Evolutionary conservation across 1,140 invertebrate species (phyloP), one percentile per base, ranked within the genome.

Genomic region (Antheraea mylitta): DNA sequence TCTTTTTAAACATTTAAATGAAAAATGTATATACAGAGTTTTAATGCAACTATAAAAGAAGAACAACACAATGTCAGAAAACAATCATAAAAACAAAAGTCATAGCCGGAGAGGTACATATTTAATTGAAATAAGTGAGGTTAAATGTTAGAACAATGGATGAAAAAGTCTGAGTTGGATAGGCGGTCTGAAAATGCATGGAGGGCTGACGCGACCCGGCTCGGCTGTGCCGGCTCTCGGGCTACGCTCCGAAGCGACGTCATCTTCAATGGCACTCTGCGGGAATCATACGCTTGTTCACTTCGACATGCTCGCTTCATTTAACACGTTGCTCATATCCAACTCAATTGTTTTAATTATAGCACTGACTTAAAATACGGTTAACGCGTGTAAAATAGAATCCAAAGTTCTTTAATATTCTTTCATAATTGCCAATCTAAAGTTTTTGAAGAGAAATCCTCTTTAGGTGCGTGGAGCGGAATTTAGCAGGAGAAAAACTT

Each of bases 81-180:
- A 53, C 45, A 53, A 53, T 53, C 16, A 53, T 1, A 53, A 53
- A 53, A 53, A 16, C 5, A 53, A n/a, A 16, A 53, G 45, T 8
- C 38, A 11, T 53, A 16, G 45, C 11, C 13, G 16, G 18, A 61
- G 22, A 48, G 18, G 22, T 66, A 65, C 19, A 66, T 68, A 61
- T 64, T 68, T 72, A 72, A 72, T 68, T 72, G 68, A 63, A 48
- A 8, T 58, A 38, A 60, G 70, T 58, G 63, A 61, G 70, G 66
- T 72, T 67, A 72, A 72, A 67, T 65, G 60, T 45, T 58, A 18
- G 36, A 62, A 72, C 67, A 71, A 64, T 38, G 62, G 37, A 38
- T n/a, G 18, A 68, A 59, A 58, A 62, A 37, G 18, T 45, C 65
- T 66, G 64, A 19, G 62, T 66, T 68, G 48, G 65, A 69, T 58